Conservation (phyloP, 2,113 vertebrate genomes). For the Anolis carolinensis region DNA sequence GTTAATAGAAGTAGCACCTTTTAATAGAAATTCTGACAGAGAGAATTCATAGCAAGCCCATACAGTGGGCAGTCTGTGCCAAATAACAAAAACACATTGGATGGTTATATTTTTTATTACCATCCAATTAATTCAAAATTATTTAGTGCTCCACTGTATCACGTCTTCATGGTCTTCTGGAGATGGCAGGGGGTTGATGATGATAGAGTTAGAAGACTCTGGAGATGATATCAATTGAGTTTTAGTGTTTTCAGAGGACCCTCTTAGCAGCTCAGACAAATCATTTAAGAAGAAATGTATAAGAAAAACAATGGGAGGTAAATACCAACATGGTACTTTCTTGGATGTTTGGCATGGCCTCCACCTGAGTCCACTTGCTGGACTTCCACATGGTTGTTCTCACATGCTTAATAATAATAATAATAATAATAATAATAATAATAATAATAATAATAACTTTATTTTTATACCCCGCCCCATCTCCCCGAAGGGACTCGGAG, state of each 20-base stretch:
- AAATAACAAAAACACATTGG: neutral
- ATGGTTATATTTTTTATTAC: neutral
- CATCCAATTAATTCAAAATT: slow-evolving; percentile 11
- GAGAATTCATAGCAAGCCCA: neutral
- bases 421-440: too few relatives aligned
- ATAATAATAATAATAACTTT: too few relatives aligned
- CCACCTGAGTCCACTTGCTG: neutral
- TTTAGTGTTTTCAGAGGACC: neutral
- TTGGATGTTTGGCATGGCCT: neutral
- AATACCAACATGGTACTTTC: neutral
- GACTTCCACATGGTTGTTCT: neutral
- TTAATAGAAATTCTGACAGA: neutral
- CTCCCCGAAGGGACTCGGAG: too few relatives aligned
- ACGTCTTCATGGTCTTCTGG: neutral
- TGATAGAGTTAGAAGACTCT: neutral
- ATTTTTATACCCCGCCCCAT: too few relatives aligned
- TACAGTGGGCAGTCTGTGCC: neutral
- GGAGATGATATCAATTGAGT: neutral
- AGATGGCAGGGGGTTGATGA: neutral
- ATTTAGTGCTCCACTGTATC: neutral
- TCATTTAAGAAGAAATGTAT: neutral
- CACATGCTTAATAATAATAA: too few relatives aligned
- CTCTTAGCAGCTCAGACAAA: neutral
- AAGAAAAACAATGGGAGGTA: neutral
- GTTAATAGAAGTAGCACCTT: neutral